Conservation (phyloP, 2,113 vertebrate species). For the Shinisaurus crocodilurus region DNA sequence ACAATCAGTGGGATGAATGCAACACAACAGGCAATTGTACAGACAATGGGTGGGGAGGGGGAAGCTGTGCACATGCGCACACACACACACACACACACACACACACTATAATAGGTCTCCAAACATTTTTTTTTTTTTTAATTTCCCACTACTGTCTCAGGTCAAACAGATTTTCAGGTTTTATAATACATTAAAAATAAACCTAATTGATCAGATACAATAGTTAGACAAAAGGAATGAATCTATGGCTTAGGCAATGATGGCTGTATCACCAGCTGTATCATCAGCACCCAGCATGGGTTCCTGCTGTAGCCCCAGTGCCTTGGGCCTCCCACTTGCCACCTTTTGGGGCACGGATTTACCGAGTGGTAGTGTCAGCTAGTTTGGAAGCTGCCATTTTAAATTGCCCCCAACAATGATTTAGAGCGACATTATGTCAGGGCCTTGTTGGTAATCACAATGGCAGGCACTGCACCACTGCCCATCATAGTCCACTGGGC, state of each 20-base stretch:
- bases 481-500: not conserved
- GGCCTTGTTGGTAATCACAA: not conserved
- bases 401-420: not conserved
- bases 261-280: not conserved
- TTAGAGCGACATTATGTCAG: too few species aligned
- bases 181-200: too few species aligned
- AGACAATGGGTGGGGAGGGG: too few species aligned
- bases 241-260: not conserved
- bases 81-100: too few species aligned
- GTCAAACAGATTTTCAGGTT: too few species aligned
- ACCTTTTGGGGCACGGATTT: not conserved
- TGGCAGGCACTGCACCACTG: not conserved
- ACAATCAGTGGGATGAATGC: too few species aligned
- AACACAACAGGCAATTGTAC: too few species aligned
- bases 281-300: not conserved
- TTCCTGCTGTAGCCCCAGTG: not conserved
- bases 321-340: not conserved
- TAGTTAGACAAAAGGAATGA: not conserved
- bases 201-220: not conserved
- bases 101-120: too few species aligned
- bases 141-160: too few species aligned
- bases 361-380: not conserved
- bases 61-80: too few species aligned
- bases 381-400: not conserved
- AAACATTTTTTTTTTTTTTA: too few species aligned